Base-by-base conservation (phyloP, 2,888 invertebrate genomes). In the Gnatocerus cornutus region DNA sequence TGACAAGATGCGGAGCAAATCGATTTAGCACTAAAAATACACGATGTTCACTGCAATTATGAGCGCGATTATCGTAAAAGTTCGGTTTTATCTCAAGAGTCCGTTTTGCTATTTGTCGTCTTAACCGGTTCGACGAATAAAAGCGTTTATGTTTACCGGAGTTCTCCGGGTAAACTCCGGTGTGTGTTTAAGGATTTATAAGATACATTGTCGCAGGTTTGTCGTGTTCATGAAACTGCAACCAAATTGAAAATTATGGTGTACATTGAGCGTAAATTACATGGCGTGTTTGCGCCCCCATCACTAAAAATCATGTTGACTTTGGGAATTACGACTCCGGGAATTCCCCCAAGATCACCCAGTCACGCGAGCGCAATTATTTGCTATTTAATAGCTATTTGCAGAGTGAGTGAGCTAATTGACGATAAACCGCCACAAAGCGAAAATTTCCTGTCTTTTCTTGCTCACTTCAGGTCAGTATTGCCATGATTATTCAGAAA, bases 261-360 rank as follows among this genome's bases (percentile, higher is more conserved):
- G 37, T 14, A 39, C 30, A 52, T 33, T 9, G 29, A 33, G 30
- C 29, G 52, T 55, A 33, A 37, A 55, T 55, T 55, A 55, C 21
- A 37, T 59, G 21, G 46, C 46, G 59, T 46, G 55, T 46, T 45
- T 43, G 46, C 13, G 29, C 30, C 14, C 53, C 39, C 41, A 56
- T 56, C 55, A 10, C 59, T 45, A 45, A 27, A 59, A 46, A 59
- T 33, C 46, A 59, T 62, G 62, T 62, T 62, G 62, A 50, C 50
- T 50, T 50, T 48, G 14, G 48, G 39, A 50, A 50, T 37, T 48
- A 48, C 61, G 50, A 14, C 14, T 48, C 29, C 52, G 37, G 9
- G 13, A 5, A 37, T 16, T 37, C 50, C 56, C 55, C 13, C 13
- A 45, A 58, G 58, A 45, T 33, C 6, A 7, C 10, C 10, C 3